Conservation (phyloP, 2,797 vertebrate species). For the Pteronotus mesoamericanus region DNA sequence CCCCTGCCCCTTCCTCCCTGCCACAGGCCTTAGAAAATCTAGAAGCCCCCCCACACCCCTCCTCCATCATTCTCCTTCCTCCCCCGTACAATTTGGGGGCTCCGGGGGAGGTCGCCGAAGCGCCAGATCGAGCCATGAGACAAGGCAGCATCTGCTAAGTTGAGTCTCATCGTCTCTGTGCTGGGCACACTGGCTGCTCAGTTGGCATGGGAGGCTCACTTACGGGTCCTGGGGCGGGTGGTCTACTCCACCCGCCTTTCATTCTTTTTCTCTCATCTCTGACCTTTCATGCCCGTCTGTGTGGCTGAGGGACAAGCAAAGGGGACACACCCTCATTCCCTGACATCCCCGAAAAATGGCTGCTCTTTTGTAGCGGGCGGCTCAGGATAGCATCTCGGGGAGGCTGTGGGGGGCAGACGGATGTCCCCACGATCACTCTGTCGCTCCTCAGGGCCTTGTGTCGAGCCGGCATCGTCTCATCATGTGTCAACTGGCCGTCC, state of each 20-base stretch:
- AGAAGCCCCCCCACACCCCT: neutral
- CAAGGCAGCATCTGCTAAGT: neutral
- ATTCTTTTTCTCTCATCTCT: neutral
- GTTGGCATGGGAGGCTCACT: neutral
- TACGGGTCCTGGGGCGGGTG: too few relatives aligned
- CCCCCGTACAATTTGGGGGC: neutral
- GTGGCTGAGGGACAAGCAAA: neutral
- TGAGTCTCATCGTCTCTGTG: neutral
- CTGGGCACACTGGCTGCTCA: neutral
- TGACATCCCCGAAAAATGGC: neutral
- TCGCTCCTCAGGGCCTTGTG: slow-evolving; percentile 90
- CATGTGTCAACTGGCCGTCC: slow-evolving; percentile 98
- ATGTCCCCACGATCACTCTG: neutral
- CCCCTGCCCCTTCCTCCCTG: neutral
- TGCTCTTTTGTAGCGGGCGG: neutral
- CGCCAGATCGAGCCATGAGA: neutral
- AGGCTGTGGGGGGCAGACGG: fast-evolving
- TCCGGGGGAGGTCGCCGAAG: neutral
- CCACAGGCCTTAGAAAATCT: neutral
- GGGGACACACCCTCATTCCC: neutral
- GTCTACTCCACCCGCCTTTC: too few relatives aligned
- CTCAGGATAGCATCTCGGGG: neutral
- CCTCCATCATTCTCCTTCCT: neutral
- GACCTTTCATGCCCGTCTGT: neutral
- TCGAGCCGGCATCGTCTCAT: slow-evolving; percentile 94